Percentiles rank a stretch among this genome's conserved stretches.
Conservation (phyloP, 2,113 vertebrate genomes). For the Chamaea fasciata region DNA sequence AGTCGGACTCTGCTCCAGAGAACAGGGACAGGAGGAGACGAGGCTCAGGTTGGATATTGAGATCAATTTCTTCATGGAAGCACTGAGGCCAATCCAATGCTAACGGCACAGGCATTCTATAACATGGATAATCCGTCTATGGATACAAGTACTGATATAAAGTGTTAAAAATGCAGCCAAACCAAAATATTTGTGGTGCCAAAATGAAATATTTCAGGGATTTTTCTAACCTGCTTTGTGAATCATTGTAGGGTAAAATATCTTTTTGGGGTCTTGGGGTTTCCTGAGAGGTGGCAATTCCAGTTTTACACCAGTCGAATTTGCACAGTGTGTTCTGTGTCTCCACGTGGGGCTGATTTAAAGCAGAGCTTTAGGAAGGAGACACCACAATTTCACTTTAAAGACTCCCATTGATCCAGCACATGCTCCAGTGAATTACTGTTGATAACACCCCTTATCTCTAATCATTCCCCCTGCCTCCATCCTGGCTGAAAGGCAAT, state of each 20-base stretch:
- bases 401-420: constrained; percentile 30
- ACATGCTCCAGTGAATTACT: constrained; percentile 6
- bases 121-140: neutral
- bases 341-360: neutral
- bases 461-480: neutral
- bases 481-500: neutral
- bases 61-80: neutral
- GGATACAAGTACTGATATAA: neutral
- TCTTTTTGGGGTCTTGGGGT: neutral
- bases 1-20: neutral
- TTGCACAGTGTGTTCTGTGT: neutral
- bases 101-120: neutral
- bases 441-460: neutral
- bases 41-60: rapidly evolving
- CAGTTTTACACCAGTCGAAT: neutral
- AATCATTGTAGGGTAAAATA: neutral
- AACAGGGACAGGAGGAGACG: neutral
- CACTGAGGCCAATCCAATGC: neutral
- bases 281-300: neutral
- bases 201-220: neutral
- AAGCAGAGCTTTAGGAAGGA: neutral
- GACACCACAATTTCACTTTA: neutral
- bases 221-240: neutral
- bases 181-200: neutral
- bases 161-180: neutral